These are phyloP conservation scores for Tachina grossa DNA, from an alignment of 2,888 invertebrate genomes.

Conservation along the genomic window DNA sequence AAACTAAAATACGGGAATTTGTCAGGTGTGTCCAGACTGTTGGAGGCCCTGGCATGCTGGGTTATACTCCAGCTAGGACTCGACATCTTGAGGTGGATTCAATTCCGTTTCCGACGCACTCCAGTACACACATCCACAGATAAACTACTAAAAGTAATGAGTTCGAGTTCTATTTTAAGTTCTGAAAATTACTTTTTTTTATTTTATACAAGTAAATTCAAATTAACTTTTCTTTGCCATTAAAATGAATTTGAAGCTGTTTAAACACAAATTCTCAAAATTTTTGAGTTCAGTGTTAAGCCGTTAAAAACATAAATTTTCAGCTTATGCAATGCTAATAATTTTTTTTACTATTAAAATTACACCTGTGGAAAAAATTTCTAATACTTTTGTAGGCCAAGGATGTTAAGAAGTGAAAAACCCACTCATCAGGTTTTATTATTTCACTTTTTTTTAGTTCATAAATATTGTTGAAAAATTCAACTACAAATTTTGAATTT, in stretches of 20 bases:
- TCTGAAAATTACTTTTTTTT: too few species aligned
- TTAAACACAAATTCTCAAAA: background rate
- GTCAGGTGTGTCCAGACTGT: too few species aligned
- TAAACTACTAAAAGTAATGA: too few species aligned
- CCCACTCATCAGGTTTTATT: background rate
- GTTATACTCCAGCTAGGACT: too few species aligned
- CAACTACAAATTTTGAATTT: background rate
- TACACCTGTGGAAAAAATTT: conserved; percentile 16
- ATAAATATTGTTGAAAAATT: conserved; percentile 1
- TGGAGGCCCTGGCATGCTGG: too few species aligned
- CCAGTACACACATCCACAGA: too few species aligned
- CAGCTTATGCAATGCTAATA: background rate
- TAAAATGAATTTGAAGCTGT: background rate
- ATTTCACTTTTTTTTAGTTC: background rate
- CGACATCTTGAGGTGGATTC: too few species aligned
- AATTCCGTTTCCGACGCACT: too few species aligned
- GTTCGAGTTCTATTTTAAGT: too few species aligned
- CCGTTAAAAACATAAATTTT: background rate
- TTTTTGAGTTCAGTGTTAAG: background rate
- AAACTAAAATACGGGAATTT: too few species aligned
- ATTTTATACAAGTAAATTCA: too few species aligned
- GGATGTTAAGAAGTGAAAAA: conserved; percentile 19
- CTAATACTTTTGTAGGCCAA: background rate
- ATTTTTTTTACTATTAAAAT: conserved; percentile 1
- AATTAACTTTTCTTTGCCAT: too few species aligned